Evolutionary conservation across 1,140 invertebrate species (phyloP), one percentile per base, ranked within the genome.

Genomic region (Ceratitis capitata): DNA sequence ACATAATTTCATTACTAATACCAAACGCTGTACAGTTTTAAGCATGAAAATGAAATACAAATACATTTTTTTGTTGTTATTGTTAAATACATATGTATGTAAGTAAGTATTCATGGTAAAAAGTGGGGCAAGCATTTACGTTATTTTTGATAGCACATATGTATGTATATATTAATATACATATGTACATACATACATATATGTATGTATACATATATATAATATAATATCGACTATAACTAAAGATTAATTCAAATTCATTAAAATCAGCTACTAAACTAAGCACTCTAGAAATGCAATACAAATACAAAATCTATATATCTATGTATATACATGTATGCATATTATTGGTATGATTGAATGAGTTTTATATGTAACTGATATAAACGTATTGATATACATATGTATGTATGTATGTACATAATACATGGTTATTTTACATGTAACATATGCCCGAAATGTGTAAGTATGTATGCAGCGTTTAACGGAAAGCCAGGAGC

Each of bases 101-200:
- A 35, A 6, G 9, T 69, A 45, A 12, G 7, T 10, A 69, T 23
- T 10, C 26, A n/a, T n/a, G n/a, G n/a, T n/a, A n/a, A n/a, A n/a
- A n/a, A n/a, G n/a, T 78, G 29, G 56, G 69, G 69, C 69, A 78
- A 78, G 69, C 69, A 78, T 23, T 78, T 78, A 78, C 35, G 39
- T 45, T 78, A 78, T 78, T 47, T 78, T 45, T 78, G 14, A 16
- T 16, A 12, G 16, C 51, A 32, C 61, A 53, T 53, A 53, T 19
- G n/a, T 53, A 14, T 53, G n/a, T n/a, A n/a, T n/a, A n/a, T n/a
- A n/a, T n/a, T n/a, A n/a, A n/a, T n/a, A n/a, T n/a, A n/a, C n/a
- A 19, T 53, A 53, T 19, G 51, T 53, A 53, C 51, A n/a, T n/a
- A 29, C 58, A 32, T 61, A 61, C 58, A 61, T 61, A 61, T 32